Base-by-base conservation (phyloP, 1,140 invertebrate genomes). In the Pseudomyrmex concolor region DNA sequence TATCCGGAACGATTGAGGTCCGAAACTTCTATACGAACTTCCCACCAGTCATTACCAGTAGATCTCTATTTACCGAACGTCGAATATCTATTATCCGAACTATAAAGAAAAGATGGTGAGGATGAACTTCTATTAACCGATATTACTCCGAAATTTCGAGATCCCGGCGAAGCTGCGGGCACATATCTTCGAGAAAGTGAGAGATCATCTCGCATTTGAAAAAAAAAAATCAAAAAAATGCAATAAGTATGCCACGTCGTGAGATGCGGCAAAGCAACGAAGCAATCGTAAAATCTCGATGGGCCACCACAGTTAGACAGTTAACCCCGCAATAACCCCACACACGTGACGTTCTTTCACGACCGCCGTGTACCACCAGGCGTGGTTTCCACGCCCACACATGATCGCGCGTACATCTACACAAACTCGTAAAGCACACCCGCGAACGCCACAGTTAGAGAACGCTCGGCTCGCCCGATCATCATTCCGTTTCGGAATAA, bases 241-340 rank as follows among this genome's bases (percentile, higher is more conserved):
- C 59, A 34, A 12, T 64, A 25, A 25, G 2, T 64, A n/a, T 34
- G 10, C 15, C 19, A 43, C 54, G 68, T 54, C 13, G 22, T 12
- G 60, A 8, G 9, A n/a, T n/a, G n/a, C 55, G 55, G 22, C 34
- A 34, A n/a, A 55, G 64, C 25, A 43, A 51, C 72, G 59, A 57
- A 71, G 71, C 67, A 78, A 10, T 82, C 76, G 81, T 89, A 76
- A 85, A 87, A 88, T 74, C 12, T 22, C 34, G 15, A 34, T 34
- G 12, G 48, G 64, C 13, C 22, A 48, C 55, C 67, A 62, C 66
- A 66, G 67, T 84, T 80, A 83, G 84, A 67, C 81, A 83, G 45
- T 86, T 85, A 74, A 86, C 78, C 51, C 68, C 64, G 54, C 25
- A 51, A 12, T 63, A 76, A 87, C 64, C 80, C 62, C 55, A 34